Conservation (phyloP, 1,140 invertebrate species). For the Mamestra configurata region DNA sequence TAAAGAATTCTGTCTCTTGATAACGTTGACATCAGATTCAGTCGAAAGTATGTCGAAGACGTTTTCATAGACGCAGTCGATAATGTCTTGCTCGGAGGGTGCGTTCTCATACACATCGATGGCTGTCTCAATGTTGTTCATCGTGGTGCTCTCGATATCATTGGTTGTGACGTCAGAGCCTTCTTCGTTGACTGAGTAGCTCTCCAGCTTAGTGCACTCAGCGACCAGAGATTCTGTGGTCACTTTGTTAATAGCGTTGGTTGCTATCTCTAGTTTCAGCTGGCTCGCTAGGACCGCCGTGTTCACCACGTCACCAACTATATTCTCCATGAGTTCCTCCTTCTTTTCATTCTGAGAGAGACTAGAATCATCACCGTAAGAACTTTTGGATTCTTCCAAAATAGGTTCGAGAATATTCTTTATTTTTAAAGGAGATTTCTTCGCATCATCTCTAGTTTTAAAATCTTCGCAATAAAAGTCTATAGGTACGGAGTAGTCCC, state of each 20-base stretch:
- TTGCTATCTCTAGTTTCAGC: slow-evolving; percentile 3
- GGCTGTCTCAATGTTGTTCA: neutral
- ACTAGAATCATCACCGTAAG: slow-evolving; percentile 71
- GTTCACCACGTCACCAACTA: neutral
- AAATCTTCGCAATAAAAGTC: slow-evolving; percentile 82
- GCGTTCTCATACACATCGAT: neutral
- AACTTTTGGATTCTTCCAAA: slow-evolving; percentile 82
- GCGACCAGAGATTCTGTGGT: neutral
- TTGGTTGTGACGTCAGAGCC: neutral
- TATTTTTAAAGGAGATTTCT: slow-evolving; percentile 70
- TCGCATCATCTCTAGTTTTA: slow-evolving; percentile 63
- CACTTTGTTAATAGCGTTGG: neutral
- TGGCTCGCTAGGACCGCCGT: slow-evolving; percentile 25
- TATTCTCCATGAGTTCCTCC: slow-evolving; percentile 13
- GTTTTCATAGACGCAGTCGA: slow-evolving; percentile 17
- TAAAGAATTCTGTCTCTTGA: slow-evolving; percentile 42
- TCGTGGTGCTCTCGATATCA: neutral
- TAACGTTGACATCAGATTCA: neutral
- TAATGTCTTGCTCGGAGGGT: neutral
- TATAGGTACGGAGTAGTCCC: slow-evolving; percentile 84
- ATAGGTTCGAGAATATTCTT: slow-evolving; percentile 76
- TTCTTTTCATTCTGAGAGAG: slow-evolving; percentile 40
- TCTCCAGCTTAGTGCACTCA: slow-evolving; percentile 23
- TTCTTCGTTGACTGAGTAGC: slow-evolving; percentile 10
- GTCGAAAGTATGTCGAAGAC: slow-evolving; percentile 20